Evolutionary conservation across 2,113 vertebrate species (phyloP), one percentile per base, ranked within the genome.

Genomic region (Oncorhynchus keta): DNA sequence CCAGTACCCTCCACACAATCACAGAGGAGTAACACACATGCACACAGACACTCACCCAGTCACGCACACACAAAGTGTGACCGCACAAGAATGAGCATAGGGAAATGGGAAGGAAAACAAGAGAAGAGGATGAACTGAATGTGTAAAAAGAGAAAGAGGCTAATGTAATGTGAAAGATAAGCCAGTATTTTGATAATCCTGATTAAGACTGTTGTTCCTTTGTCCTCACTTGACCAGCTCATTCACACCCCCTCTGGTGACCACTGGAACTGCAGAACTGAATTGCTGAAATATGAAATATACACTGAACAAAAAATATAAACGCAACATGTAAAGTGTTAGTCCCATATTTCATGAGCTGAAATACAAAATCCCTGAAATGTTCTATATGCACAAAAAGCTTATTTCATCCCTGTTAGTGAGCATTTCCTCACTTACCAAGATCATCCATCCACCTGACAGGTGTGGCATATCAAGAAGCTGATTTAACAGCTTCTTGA

Each of bases 1-100:
- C 91, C 14, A 84, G 78, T 77, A 69, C 74, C 1, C 87, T 91
- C 3, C 90, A 91, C 87, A 91, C 92, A 82, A 93, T 93, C 80
- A 84, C 85, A 2, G 93, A 94, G 79, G 93, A 94, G 75, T 28
- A 4, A 20, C 48, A 57, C 18, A 30, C 3, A 3, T 16, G 28
- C 1, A 30, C 4, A 30, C 24, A 20, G 24, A 30, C 48, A 57
- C 26, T 18, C 24, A 57, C 24, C 16, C 49, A 59, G 22, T 18
- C 24, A 57, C 24, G 30, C 12, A 69, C 32, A n/a, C 32, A 11
- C 2, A 22, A 35, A 48, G 35, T 35, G 35, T 35, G 35, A 35
- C 6, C 2, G 0, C 1, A 67, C 39, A 66, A n/a, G 18, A 26
- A 57, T 26, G 20, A 1, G 35, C 5, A 12, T 16, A 69, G 51